Evolutionary conservation across 2,797 vertebrate species (phyloP).

Genomic region (Diplodus puntazzo): DNA sequence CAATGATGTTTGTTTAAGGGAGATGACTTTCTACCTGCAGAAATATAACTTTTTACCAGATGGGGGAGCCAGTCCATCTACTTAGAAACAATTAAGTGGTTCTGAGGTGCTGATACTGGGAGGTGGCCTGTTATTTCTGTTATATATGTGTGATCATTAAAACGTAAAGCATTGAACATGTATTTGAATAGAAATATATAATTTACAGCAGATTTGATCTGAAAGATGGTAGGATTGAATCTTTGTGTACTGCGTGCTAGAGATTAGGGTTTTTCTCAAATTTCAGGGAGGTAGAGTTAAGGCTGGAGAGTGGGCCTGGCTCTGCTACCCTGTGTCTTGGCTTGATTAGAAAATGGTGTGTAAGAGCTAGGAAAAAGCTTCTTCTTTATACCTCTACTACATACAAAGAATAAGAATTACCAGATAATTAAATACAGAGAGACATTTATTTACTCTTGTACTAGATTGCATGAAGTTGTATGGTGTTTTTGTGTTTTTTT

Average conservation of each 20-base stretch:
- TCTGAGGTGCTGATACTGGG: background rate
- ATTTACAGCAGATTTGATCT: conserved; percentile 28
- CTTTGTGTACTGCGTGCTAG: conserved; percentile 19
- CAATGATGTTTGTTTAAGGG: background rate
- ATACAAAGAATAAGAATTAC: background rate
- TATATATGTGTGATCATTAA: too few species aligned
- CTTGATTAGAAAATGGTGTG: conserved; percentile 38
- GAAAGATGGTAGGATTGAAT: conserved; percentile 10
- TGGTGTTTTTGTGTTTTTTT: background rate
- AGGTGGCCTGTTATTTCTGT: background rate
- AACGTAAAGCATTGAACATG: too few species aligned
- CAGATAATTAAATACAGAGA: background rate
- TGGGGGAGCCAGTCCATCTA: conserved; percentile 65
- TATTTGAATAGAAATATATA: too few species aligned
- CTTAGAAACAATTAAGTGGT: background rate
- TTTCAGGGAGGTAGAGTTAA: conserved; percentile 23
- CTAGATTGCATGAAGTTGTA: too few species aligned
- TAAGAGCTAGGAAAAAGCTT: background rate
- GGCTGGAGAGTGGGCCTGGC: background rate
- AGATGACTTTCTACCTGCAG: background rate
- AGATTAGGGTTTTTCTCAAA: conserved; percentile 21
- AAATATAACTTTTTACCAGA: conserved; percentile 49
- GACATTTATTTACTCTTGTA: background rate
- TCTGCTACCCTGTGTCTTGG: conserved; percentile 11
- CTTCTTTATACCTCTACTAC: background rate